These are phyloP conservation scores for Megalops cyprinoides DNA, from an alignment of 2,797 vertebrate genomes.

Conservation along the genomic window DNA sequence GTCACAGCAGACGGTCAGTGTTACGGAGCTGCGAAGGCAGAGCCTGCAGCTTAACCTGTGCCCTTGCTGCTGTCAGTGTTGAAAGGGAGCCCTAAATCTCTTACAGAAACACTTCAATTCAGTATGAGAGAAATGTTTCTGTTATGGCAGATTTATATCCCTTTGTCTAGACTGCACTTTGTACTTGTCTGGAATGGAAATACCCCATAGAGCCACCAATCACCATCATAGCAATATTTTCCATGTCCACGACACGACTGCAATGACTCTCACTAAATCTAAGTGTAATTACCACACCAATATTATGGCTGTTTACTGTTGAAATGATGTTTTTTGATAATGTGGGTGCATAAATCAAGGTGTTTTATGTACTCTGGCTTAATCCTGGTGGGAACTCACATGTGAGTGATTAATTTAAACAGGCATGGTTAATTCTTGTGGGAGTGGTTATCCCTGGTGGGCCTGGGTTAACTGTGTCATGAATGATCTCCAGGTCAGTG, in stretches of 20 bases:
- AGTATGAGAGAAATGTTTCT: not conserved
- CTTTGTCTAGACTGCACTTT: slow-evolving; percentile 3
- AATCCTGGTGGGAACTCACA: not conserved
- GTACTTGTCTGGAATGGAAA: not conserved
- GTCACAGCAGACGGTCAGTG: slow-evolving; percentile 82
- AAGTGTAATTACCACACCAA: not conserved
- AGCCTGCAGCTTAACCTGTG: not conserved
- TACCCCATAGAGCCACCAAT: not conserved
- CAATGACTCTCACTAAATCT: not conserved
- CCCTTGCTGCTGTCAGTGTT: not conserved
- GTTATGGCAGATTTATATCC: not conserved
- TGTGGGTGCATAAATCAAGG: not conserved
- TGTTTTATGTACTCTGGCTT: not conserved
- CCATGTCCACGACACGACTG: not conserved
- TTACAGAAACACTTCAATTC: not conserved
- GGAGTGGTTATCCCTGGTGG: not conserved
- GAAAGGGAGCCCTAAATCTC: slow-evolving; percentile 3
- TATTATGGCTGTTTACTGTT: not conserved
- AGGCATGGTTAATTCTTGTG: too few relatives aligned
- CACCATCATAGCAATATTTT: not conserved
- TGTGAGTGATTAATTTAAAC: not conserved
- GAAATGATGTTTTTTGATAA: not conserved
- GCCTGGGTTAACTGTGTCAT: not conserved
- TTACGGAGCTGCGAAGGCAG: not conserved
- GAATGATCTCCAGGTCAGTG: slow-evolving; percentile 79